phyloP scores from a whole-genome alignment of 2,113 vertebrate species.

The Clarias gariepinus region DNA sequence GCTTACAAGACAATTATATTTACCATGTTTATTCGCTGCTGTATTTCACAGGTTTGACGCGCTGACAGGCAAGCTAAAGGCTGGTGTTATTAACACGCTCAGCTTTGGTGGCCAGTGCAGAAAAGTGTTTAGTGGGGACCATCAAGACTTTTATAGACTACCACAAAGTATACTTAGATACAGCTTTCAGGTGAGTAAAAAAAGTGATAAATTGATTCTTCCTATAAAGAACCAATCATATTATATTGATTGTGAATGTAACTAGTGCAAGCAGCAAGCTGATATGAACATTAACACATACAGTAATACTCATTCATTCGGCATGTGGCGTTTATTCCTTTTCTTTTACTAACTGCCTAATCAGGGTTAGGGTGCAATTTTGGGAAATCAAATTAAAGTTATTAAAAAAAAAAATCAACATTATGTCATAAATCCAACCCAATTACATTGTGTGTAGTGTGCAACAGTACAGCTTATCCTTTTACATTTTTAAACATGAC shows the following conservation, averaged over 20 bases:
- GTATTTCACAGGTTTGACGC: slow-evolving; percentile 74
- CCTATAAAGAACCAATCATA: not conserved
- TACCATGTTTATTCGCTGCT: slow-evolving; percentile 8
- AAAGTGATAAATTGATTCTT: not conserved
- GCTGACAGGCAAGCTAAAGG: slow-evolving; percentile 74
- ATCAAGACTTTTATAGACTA: slow-evolving; percentile 76
- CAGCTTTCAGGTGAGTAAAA: slow-evolving; percentile 80
- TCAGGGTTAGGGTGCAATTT: not conserved
- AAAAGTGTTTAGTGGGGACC: slow-evolving; percentile 82
- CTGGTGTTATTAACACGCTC: slow-evolving; percentile 82
- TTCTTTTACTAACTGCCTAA: not conserved
- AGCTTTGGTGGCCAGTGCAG: slow-evolving; percentile 90
- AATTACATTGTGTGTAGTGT: not conserved
- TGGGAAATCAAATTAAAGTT: not conserved
- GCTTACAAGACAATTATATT: not conserved
- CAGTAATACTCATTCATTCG: not conserved
- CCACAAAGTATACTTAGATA: slow-evolving; percentile 86
- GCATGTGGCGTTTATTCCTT: not conserved
- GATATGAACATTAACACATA: not conserved
- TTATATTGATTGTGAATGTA: not conserved
- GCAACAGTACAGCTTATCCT: not conserved
- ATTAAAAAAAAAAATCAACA: not conserved
- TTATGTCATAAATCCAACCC: not conserved
- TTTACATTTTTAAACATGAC: not conserved
- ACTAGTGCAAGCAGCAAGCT: too few relatives aligned